A percentile compares a stretch with the other conserved stretches of the same genome.
phyloP scores from a whole-genome alignment of 2,797 vertebrate species.

The Neostethus bicornis region DNA sequence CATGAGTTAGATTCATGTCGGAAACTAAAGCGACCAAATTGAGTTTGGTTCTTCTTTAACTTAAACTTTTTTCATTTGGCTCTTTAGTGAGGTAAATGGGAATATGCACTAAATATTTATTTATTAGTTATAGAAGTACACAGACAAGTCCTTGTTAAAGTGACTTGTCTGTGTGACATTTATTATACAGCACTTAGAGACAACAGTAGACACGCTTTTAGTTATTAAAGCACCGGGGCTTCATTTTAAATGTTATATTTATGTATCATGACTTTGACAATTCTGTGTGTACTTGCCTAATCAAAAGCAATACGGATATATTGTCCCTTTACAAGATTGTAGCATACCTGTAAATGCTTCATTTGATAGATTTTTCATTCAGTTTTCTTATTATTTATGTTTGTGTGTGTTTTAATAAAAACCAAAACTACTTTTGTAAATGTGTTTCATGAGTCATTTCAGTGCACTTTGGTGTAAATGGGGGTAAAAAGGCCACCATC shows the following conservation, averaged over 20 bases:
- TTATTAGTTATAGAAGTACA: constrained; percentile 81
- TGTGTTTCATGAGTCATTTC: constrained; percentile 34
- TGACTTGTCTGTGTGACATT: constrained; percentile 76
- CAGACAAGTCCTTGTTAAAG: constrained; percentile 73
- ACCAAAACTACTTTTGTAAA: constrained; percentile 70
- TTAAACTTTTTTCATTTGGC: constrained; percentile 79
- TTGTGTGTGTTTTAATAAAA: constrained; percentile 70
- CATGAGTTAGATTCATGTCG: constrained; percentile 64
- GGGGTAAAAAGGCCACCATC: constrained; percentile 33
- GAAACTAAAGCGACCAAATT: constrained; percentile 73
- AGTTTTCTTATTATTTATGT: constrained; percentile 78
- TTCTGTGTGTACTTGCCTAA: constrained; percentile 81
- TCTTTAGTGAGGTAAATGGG: constrained; percentile 73
- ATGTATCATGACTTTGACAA: constrained; percentile 78
- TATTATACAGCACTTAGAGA: constrained; percentile 73
- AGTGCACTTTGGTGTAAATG: too few species aligned
- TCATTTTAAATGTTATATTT: constrained; percentile 79
- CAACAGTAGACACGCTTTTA: constrained; percentile 78
- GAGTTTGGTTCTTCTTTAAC: constrained; percentile 83
- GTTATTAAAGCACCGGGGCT: constrained; percentile 77
- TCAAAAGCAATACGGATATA: constrained; percentile 75
- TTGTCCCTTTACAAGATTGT: constrained; percentile 69
- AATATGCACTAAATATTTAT: constrained; percentile 88
- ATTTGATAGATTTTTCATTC: constrained; percentile 57
- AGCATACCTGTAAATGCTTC: constrained; percentile 66